A percentile compares a stretch with the other conserved stretches of the same genome.
phyloP scores from a whole-genome alignment of 2,888 invertebrate species.

The Ganaspis brasiliensis region DNA sequence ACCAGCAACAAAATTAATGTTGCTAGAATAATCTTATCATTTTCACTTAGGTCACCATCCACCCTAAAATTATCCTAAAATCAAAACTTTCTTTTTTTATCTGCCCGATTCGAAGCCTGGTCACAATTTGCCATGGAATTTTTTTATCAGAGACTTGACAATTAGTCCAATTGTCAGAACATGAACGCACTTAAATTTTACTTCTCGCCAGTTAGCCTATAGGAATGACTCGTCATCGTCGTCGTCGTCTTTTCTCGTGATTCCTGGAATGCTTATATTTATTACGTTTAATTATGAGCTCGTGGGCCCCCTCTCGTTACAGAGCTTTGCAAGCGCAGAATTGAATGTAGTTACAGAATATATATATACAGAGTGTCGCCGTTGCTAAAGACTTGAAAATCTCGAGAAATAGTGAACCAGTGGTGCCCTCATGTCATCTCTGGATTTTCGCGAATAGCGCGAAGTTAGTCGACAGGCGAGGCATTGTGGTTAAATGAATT shows the following conservation, averaged over 20 bases:
- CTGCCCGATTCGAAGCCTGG: too few relatives aligned
- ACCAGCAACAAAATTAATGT: too few relatives aligned
- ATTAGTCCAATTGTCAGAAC: conserved; percentile 30
- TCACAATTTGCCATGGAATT: too few relatives aligned
- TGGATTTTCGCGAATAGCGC: conserved; percentile 54
- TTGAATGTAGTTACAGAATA: conserved; percentile 41
- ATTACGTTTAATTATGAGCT: conserved; percentile 42
- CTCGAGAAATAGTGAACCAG: conserved; percentile 42
- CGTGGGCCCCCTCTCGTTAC: conserved; percentile 30
- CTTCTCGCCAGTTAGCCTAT: conserved; percentile 16
- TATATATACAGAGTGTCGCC: conserved; percentile 42
- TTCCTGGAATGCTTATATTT: conserved; percentile 38
- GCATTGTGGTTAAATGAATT: conserved; percentile 74
- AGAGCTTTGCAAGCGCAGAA: conserved; percentile 20
- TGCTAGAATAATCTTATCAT: too few relatives aligned
- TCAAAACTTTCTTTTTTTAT: too few relatives aligned
- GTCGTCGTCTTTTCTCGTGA: conserved; percentile 23
- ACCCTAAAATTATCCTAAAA: too few relatives aligned
- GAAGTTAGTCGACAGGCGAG: conserved; percentile 35
- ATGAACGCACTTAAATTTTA: conserved; percentile 37
- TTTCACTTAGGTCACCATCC: too few relatives aligned
- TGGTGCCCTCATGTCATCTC: conserved; percentile 61
- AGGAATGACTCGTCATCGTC: neutral
- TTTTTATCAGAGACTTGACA: conserved; percentile 13
- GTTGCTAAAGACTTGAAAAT: conserved; percentile 38